Evolutionary conservation across 2,888 invertebrate species (phyloP), one percentile per base, ranked within the genome.

Genomic region (Drosophila recens): DNA sequence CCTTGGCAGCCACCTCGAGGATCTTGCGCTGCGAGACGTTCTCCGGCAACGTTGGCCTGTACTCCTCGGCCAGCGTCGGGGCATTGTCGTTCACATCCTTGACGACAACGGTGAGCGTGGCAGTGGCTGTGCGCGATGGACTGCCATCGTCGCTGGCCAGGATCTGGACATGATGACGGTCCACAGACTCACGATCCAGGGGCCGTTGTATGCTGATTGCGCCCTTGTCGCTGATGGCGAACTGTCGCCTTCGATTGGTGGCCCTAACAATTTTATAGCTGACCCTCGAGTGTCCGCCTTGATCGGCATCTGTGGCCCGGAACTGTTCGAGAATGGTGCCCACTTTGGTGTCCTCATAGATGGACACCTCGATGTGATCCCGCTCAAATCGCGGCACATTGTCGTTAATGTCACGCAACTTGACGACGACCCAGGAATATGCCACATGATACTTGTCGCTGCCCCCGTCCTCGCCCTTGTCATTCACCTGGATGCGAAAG

Each of bases 391-490:
- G 96, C 11, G 98, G 98, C 92, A 97, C 97, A 94, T 99, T 98
- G 94, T 99, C 99, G 93, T 99, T 99, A 84, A 97, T 97, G 92
- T 99, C 99, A 63, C 97, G 95, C 75, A 99, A 94, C 91, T 96
- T 97, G 52, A 98, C 97, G 68, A 97, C 96, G 71, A 98, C 97
- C 97, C 97, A 97, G 2, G 98, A 98, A 92, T 97, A 97, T 68
- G 98, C 98, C 74, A 98, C 97, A 93, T 98, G 98, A 92, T 98
- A 97, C 92, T 98, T 98, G 93, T 99, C 99, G 92, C 97, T 97
- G 93, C 63, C 97, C 90, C 97, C 97, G 91, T 97, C 97, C 93
- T 97, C 97, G 20, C 97, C 97, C 94, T 97, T 87, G 91, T 97
- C 97, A 90, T 97, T 97, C 70, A 97, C 97, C 94, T 97, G 97